Percentiles rank a stretch among this genome's conserved stretches.
Conservation (phyloP, 2,797 vertebrate genomes). For the Coilia nasus region DNA sequence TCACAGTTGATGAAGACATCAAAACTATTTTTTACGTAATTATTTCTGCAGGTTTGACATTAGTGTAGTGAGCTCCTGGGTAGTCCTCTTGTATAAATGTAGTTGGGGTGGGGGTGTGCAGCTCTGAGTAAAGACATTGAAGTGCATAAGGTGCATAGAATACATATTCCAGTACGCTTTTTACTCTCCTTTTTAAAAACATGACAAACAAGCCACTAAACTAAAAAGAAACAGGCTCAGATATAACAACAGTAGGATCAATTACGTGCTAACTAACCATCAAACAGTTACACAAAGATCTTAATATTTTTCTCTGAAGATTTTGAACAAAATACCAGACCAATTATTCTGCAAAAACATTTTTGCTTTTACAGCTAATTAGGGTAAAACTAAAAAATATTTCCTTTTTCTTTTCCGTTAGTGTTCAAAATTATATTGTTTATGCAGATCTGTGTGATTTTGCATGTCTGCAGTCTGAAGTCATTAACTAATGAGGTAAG, state of each 20-base stretch:
- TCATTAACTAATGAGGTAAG: neutral
- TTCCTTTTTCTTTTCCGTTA: no score
- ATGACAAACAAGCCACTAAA: neutral
- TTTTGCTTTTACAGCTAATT: neutral
- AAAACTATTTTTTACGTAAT: neutral
- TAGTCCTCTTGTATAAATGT: conserved; percentile 40
- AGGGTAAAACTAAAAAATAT: no score
- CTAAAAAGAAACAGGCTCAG: neutral
- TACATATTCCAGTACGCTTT: neutral
- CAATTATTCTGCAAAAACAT: neutral
- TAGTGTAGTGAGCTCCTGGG: conserved; percentile 3
- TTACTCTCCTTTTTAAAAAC: neutral
- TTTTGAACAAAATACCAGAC: conserved; percentile 1
- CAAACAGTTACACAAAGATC: neutral
- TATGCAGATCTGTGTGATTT: no score
- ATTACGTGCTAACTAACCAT: neutral
- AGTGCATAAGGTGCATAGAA: neutral
- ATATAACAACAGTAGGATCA: neutral
- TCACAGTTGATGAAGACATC: neutral
- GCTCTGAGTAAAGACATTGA: neutral
- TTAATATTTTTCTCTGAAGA: neutral
- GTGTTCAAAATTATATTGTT: no score
- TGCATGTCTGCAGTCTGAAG: no score
- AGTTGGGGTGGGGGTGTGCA: conserved; percentile 16
- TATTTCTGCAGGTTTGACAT: conserved; percentile 22